phyloP scores from a whole-genome alignment of 2,888 invertebrate genomes.

The Kryphioiulus occultus region DNA sequence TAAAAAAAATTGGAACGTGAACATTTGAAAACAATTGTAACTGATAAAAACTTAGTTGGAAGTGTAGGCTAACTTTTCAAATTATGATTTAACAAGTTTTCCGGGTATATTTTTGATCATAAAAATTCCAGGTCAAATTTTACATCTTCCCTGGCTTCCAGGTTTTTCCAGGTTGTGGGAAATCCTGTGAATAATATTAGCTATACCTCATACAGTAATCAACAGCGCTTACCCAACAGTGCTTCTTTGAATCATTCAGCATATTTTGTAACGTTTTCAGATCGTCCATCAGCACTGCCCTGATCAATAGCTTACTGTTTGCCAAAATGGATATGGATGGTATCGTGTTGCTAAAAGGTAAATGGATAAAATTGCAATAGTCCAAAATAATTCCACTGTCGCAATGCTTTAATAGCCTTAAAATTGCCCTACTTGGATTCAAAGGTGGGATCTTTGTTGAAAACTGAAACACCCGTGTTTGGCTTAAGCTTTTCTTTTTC shows the following conservation, averaged over 20 bases:
- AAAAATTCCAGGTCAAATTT: too few species aligned
- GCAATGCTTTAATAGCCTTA: neutral
- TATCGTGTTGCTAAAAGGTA: slow-evolving; percentile 59
- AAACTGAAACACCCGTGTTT: slow-evolving; percentile 61
- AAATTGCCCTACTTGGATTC: slow-evolving; percentile 60
- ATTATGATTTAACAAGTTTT: too few species aligned
- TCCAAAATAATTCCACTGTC: neutral
- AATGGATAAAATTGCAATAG: neutral
- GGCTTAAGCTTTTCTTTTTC: slow-evolving; percentile 59
- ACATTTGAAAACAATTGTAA: too few species aligned
- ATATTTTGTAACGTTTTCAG: slow-evolving; percentile 61
- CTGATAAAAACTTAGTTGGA: too few species aligned
- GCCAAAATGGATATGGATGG: slow-evolving; percentile 64
- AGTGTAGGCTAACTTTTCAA: too few species aligned
- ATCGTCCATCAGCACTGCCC: slow-evolving; percentile 63
- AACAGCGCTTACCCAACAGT: slow-evolving; percentile 58
- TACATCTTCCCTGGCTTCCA: too few species aligned
- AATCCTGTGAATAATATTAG: too few species aligned
- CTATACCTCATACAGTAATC: neutral
- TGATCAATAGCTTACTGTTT: slow-evolving; percentile 63
- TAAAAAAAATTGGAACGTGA: too few species aligned
- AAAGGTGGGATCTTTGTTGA: slow-evolving; percentile 63
- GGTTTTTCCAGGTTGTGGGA: too few species aligned
- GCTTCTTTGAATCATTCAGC: slow-evolving; percentile 59
- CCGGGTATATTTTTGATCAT: too few species aligned